These are phyloP conservation scores for Achlya flavicornis DNA, from an alignment of 2,888 invertebrate species.

Conservation along the genomic window DNA sequence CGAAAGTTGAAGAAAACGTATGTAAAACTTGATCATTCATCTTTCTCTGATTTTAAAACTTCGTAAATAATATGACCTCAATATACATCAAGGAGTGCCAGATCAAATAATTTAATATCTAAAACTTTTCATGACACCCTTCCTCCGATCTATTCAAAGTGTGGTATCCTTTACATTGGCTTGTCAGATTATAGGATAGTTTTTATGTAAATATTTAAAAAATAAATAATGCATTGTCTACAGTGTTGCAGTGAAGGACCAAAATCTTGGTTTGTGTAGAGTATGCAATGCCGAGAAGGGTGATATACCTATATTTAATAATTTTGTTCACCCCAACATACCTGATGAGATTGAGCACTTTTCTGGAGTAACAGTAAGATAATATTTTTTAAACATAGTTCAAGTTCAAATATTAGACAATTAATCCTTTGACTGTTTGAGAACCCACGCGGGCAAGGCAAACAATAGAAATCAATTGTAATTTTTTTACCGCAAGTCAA, in stretches of 20 bases:
- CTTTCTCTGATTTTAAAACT: neutral
- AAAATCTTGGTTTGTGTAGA: slow-evolving; percentile 54
- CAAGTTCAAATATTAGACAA: neutral
- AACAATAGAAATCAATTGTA: no score
- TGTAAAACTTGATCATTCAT: slow-evolving; percentile 27
- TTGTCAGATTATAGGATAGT: no score
- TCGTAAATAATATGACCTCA: no score
- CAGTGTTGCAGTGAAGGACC: slow-evolving; percentile 41
- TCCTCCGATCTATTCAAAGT: no score
- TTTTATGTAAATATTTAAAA: no score
- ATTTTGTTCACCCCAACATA: slow-evolving; percentile 60
- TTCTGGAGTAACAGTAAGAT: slow-evolving; percentile 69
- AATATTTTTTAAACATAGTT: slow-evolving; percentile 9
- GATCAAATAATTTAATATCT: no score
- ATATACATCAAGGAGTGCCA: no score
- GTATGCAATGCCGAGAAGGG: slow-evolving; percentile 66
- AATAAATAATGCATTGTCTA: slow-evolving; percentile 27
- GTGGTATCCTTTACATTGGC: no score
- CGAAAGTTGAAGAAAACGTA: slow-evolving; percentile 56
- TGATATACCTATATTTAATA: slow-evolving; percentile 69
- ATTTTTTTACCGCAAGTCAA: no score
- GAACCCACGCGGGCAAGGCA: no score
- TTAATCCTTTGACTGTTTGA: no score
- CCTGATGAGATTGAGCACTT: slow-evolving; percentile 68
- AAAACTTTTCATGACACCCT: no score